phyloP scores from a whole-genome alignment of 1,140 invertebrate species.

The Potamilus streckersoni region DNA sequence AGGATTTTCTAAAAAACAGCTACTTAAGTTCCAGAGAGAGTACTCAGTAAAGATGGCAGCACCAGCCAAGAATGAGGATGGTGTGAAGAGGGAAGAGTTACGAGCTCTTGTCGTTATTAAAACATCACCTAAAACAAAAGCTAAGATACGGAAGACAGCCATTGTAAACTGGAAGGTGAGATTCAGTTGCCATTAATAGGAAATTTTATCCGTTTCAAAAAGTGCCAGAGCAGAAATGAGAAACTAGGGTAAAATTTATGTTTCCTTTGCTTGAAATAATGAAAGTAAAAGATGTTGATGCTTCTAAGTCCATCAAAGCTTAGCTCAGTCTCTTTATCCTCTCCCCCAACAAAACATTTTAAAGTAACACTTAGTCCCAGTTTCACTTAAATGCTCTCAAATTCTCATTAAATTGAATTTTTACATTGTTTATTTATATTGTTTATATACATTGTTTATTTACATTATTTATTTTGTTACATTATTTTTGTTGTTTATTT shows the following conservation, averaged over 20 bases:
- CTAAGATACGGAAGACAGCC: slow-evolving; percentile 96
- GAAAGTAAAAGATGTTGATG: background rate
- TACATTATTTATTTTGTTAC: too few species aligned
- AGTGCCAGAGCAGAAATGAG: background rate
- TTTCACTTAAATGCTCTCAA: too few species aligned
- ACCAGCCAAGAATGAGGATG: slow-evolving; percentile 74
- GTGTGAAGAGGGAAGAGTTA: slow-evolving; percentile 52
- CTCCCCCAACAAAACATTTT: too few species aligned
- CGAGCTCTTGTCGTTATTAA: slow-evolving; percentile 98
- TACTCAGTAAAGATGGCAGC: slow-evolving; percentile 90
- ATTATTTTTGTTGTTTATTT: too few species aligned
- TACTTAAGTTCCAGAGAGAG: slow-evolving; percentile 90
- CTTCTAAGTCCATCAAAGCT: background rate
- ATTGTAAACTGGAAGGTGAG: slow-evolving; percentile 94
- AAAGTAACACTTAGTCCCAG: too few species aligned
- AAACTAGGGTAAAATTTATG: background rate
- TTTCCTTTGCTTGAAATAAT: too few species aligned
- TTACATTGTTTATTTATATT: too few species aligned
- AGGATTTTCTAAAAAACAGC: slow-evolving; percentile 88
- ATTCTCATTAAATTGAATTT: too few species aligned
- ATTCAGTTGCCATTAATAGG: background rate
- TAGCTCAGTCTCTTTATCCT: background rate
- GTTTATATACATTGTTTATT: too few species aligned
- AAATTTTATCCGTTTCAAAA: background rate
- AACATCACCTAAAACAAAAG: slow-evolving; percentile 94